Evolutionary conservation across 1,140 invertebrate species (phyloP).

Genomic region (Antheraea mylitta): DNA sequence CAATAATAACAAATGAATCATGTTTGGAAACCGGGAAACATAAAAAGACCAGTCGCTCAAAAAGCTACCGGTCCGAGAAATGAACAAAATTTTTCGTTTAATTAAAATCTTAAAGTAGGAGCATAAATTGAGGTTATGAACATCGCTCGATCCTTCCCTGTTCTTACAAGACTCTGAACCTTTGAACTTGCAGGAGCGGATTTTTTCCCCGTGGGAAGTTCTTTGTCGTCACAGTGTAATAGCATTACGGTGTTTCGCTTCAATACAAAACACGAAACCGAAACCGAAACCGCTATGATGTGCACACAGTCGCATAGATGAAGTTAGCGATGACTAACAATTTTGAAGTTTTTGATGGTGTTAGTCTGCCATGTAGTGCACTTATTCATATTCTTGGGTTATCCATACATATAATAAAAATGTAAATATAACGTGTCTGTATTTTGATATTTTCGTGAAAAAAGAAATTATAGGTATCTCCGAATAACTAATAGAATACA

Average conservation of each 20-base stretch:
- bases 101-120: not conserved
- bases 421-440: too few relatives aligned
- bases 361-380: too few relatives aligned
- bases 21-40: not conserved
- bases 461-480: too few relatives aligned
- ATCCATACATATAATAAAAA: too few relatives aligned
- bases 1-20: not conserved
- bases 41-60: not conserved
- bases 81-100: slow-evolving; percentile 3
- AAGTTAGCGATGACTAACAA: too few relatives aligned
- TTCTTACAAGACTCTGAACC: not conserved
- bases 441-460: too few relatives aligned
- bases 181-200: not conserved
- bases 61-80: not conserved
- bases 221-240: not conserved
- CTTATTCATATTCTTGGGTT: too few relatives aligned
- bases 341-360: too few relatives aligned
- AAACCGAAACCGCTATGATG: too few relatives aligned
- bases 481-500: too few relatives aligned
- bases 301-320: too few relatives aligned
- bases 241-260: not conserved
- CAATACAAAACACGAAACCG: too few relatives aligned
- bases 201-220: not conserved
- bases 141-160: not conserved
- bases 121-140: not conserved